Evolutionary conservation across 2,113 vertebrate genomes (phyloP).

Genomic region (Pristiophorus japonicus): DNA sequence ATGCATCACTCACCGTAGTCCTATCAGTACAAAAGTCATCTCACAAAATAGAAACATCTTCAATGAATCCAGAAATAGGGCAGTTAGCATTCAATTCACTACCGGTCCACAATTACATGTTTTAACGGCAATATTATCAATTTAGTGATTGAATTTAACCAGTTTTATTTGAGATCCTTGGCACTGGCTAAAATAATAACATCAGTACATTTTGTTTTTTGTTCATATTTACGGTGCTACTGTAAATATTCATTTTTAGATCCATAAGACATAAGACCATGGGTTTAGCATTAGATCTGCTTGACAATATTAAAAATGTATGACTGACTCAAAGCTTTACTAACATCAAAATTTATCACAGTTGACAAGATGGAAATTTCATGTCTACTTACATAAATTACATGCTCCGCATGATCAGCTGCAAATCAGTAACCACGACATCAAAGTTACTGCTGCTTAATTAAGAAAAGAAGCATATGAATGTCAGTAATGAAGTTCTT

Average conservation of each 20-base stretch:
- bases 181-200: background rate
- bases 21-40: background rate
- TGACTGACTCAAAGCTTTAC: slow-evolving; percentile 23
- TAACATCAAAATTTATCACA: slow-evolving; percentile 19
- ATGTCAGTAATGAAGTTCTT: slow-evolving; percentile 36
- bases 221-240: background rate
- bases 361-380: slow-evolving; percentile 36
- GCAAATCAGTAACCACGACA: slow-evolving; percentile 22
- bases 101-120: too few relatives aligned
- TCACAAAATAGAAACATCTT: background rate
- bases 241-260: background rate
- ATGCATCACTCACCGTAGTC: background rate
- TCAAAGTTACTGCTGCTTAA: slow-evolving; percentile 37
- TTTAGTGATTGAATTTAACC: background rate
- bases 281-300: background rate
- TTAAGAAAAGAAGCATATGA: slow-evolving; percentile 38
- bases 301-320: slow-evolving; percentile 15
- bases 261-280: background rate
- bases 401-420: slow-evolving; percentile 27
- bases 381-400: slow-evolving; percentile 25
- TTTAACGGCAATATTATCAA: too few relatives aligned
- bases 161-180: background rate
- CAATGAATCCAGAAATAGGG: background rate
- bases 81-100: background rate
- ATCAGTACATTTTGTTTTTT: background rate